Percentiles rank a stretch among this genome's conserved stretches.
These are phyloP conservation scores for Andrena trimmerana DNA, from an alignment of 2,888 invertebrate genomes.

Conservation along the genomic window DNA sequence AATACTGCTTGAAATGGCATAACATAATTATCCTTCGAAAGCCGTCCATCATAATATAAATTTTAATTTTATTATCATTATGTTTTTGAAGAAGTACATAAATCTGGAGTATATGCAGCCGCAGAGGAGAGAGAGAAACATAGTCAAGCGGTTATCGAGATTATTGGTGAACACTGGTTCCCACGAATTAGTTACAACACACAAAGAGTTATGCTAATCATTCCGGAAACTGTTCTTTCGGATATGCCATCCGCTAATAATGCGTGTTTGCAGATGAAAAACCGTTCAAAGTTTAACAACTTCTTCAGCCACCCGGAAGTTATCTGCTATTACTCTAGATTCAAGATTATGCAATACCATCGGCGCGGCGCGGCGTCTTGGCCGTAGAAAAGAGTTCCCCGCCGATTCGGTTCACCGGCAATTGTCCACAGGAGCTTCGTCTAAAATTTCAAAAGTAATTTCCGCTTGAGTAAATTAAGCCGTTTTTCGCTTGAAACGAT, in stretches of 20 bases:
- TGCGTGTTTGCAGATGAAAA: slow-evolving; percentile 8
- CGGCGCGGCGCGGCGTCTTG: too few relatives aligned
- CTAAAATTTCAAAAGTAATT: slow-evolving; percentile 49
- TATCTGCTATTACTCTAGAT: not conserved
- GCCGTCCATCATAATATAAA: too few relatives aligned
- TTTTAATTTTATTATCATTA: too few relatives aligned
- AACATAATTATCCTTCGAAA: too few relatives aligned
- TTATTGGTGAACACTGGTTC: slow-evolving; percentile 12
- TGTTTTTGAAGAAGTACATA: too few relatives aligned
- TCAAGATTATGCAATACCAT: slow-evolving; percentile 23
- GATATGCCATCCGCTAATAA: slow-evolving; percentile 18
- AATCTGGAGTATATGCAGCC: too few relatives aligned
- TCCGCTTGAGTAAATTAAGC: slow-evolving; percentile 42
- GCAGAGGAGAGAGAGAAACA: not conserved
- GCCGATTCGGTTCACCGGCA: slow-evolving; percentile 31
- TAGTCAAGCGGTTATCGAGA: not conserved
- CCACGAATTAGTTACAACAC: slow-evolving; percentile 23
- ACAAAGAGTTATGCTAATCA: not conserved
- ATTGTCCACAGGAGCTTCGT: slow-evolving; percentile 17
- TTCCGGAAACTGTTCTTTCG: slow-evolving; percentile 21
- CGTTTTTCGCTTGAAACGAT: slow-evolving; percentile 11
- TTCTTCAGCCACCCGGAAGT: slow-evolving; percentile 36
- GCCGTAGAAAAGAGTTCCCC: slow-evolving; percentile 1
- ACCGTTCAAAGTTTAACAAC: not conserved
- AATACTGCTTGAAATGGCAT: too few relatives aligned